Percentiles rank a stretch among this genome's conserved stretches.
phyloP scores from a whole-genome alignment of 2,888 invertebrate genomes.

The Beris morrisii region DNA sequence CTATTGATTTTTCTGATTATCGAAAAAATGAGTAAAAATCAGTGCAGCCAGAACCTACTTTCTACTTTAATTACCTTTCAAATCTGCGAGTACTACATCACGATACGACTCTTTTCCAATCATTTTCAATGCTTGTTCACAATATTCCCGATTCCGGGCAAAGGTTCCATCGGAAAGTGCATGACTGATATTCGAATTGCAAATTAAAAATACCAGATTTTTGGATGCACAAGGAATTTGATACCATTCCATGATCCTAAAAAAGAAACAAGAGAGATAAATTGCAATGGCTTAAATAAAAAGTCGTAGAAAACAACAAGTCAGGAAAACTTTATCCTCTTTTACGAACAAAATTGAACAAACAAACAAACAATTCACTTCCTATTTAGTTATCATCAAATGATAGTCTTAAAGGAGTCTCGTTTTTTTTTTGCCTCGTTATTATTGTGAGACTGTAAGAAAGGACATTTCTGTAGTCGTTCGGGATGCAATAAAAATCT shows the following conservation, averaged over 20 bases:
- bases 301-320: not conserved
- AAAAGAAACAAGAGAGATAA: not conserved
- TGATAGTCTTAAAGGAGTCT: not conserved
- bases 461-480: too few species aligned
- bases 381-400: slow-evolving; percentile 20
- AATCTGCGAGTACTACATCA: not conserved
- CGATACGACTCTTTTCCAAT: not conserved
- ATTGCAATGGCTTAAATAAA: not conserved
- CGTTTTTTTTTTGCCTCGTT: not conserved
- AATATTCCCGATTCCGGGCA: not conserved
- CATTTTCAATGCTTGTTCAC: not conserved
- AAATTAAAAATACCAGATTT: slow-evolving; percentile 3
- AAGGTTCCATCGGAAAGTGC: not conserved
- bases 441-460: not conserved
- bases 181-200: slow-evolving; percentile 2
- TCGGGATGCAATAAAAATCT: too few species aligned
- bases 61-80: not conserved
- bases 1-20: too few species aligned
- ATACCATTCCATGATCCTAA: not conserved
- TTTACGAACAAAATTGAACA: slow-evolving; percentile 2
- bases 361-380: slow-evolving; percentile 21
- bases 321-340: not conserved
- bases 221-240: slow-evolving; percentile 1
- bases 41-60: too few species aligned
- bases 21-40: too few species aligned